A percentile compares a stretch with the other conserved stretches of the same genome.
These are phyloP conservation scores for Brenthis hecate DNA, from an alignment of 2,888 invertebrate genomes.

Conservation along the genomic window DNA sequence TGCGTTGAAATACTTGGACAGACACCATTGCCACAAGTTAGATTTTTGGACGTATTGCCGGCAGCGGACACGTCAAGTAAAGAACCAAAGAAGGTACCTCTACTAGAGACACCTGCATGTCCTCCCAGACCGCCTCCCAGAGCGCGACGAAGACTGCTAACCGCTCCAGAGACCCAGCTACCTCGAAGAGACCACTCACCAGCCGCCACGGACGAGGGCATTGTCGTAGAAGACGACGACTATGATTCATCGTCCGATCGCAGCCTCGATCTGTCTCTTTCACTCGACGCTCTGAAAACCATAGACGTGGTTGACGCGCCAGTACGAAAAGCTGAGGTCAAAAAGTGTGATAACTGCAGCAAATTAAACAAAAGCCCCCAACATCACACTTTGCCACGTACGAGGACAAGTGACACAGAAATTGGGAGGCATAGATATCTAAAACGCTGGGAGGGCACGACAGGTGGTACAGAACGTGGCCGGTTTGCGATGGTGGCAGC, in stretches of 20 bases:
- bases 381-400: conserved; percentile 75
- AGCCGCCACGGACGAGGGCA: conserved; percentile 79
- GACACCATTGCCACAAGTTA: conserved; percentile 87
- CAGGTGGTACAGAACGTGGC: conserved; percentile 69
- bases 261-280: conserved; percentile 79
- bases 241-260: conserved; percentile 82
- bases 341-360: conserved; percentile 76
- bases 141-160: conserved; percentile 69
- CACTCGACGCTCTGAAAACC: conserved; percentile 77
- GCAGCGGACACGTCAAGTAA: conserved; percentile 79
- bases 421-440: conserved; percentile 71
- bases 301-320: conserved; percentile 71
- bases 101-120: conserved; percentile 62
- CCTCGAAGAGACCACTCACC: conserved; percentile 73
- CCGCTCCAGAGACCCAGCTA: conserved; percentile 68
- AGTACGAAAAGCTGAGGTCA: conserved; percentile 68
- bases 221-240: conserved; percentile 80
- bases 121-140: conserved; percentile 74
- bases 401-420: conserved; percentile 66
- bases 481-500: conserved; percentile 72
- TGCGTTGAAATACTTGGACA: conserved; percentile 89
- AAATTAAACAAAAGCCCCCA: conserved; percentile 60
- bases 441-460: conserved; percentile 74
- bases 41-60: conserved; percentile 87
- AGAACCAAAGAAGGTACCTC: conserved; percentile 67